Evolutionary conservation across 2,113 vertebrate species (phyloP).

Genomic region (Pedetes capensis): DNA sequence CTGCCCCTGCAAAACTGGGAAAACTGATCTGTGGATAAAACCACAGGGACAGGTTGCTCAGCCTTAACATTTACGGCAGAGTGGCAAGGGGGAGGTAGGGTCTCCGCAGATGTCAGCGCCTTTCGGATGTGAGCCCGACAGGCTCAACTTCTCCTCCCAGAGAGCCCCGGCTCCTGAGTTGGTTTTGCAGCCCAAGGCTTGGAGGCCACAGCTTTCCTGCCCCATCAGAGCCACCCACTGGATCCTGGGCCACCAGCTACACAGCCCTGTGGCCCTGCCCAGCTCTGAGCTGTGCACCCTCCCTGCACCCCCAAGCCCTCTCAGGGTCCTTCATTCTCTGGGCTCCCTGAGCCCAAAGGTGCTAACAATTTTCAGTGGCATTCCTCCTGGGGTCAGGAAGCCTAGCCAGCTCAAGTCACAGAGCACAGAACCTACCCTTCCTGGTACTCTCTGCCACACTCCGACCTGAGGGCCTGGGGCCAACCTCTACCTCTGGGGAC

Average conservation of each 20-base stretch:
- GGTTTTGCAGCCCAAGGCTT: neutral
- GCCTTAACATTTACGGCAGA: neutral
- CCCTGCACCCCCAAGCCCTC: neutral
- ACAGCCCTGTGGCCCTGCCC: neutral
- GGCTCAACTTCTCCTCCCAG: neutral
- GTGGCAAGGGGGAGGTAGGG: neutral
- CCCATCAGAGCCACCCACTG: too few relatives aligned
- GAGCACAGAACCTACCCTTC: neutral
- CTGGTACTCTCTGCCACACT: neutral
- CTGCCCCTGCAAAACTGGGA: neutral
- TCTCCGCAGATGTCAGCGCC: neutral
- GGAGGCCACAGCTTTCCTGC: neutral
- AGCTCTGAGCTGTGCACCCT: neutral
- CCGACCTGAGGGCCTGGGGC: neutral
- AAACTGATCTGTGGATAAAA: neutral
- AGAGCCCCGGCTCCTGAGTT: neutral
- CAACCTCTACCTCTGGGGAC: neutral
- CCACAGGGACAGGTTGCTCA: neutral
- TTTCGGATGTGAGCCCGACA: neutral
- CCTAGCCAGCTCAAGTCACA: neutral
- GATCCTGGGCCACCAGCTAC: neutral
- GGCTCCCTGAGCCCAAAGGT: neutral
- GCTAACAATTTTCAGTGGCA: neutral
- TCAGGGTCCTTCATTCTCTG: neutral
- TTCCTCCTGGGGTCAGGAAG: neutral